phyloP scores from a whole-genome alignment of 2,888 invertebrate species.

The Elysia crispata region DNA sequence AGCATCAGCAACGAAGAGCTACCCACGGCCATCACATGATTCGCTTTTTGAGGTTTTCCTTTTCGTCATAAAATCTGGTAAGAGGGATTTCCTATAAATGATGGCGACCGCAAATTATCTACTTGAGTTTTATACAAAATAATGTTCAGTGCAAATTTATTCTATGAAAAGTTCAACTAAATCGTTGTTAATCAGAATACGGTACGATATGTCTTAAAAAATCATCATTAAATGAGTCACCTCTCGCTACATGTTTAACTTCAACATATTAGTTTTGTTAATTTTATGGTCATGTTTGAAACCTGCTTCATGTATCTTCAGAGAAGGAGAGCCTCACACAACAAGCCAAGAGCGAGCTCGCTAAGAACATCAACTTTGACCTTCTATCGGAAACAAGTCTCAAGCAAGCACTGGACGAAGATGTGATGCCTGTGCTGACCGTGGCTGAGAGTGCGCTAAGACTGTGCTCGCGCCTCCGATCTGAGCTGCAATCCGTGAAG shows the following conservation, averaged over 20 bases:
- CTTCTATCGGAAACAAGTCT: slow-evolving; percentile 70
- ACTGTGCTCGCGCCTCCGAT: slow-evolving; percentile 67
- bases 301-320: slow-evolving; percentile 44
- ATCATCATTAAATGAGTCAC: too few species aligned
- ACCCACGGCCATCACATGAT: slow-evolving; percentile 60
- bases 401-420: slow-evolving; percentile 68
- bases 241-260: too few species aligned
- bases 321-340: slow-evolving; percentile 64
- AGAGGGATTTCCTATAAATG: neutral
- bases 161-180: too few species aligned
- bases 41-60: slow-evolving; percentile 69
- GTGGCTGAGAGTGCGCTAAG: slow-evolving; percentile 72
- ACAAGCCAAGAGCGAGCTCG: slow-evolving; percentile 64
- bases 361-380: slow-evolving; percentile 70
- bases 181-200: too few species aligned
- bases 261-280: too few species aligned
- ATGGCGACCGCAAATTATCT: too few species aligned
- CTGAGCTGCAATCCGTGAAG: slow-evolving; percentile 69
- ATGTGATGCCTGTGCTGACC: slow-evolving; percentile 67
- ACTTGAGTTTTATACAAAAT: too few species aligned
- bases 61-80: slow-evolving; percentile 70
- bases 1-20: slow-evolving; percentile 67
- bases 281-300: too few species aligned
- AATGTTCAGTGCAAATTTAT: too few species aligned
- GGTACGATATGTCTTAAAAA: too few species aligned